These are phyloP conservation scores for Macropis europaea DNA, from an alignment of 2,888 invertebrate species.

Conservation along the genomic window DNA sequence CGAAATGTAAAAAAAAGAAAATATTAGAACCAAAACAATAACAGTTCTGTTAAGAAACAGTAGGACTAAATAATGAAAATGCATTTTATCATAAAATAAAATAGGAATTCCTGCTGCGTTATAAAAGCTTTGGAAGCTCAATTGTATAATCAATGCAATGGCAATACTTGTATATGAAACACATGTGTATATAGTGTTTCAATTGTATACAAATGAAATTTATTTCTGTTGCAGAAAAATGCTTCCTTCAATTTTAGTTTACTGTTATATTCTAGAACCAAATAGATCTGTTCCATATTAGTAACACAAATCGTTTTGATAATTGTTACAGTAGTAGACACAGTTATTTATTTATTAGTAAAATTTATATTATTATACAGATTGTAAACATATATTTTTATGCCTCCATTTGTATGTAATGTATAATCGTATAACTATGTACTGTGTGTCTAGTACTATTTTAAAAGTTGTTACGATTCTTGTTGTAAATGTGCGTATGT, in stretches of 20 bases:
- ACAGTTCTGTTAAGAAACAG: slow-evolving; percentile 10
- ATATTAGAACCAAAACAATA: slow-evolving; percentile 6
- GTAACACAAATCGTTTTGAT: slow-evolving; percentile 1
- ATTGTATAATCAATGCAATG: slow-evolving; percentile 1
- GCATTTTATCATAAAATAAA: slow-evolving; percentile 14
- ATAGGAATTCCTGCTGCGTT: slow-evolving; percentile 12
- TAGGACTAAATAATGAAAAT: slow-evolving; percentile 19
- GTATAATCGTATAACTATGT: slow-evolving; percentile 19
- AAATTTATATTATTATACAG: slow-evolving; percentile 12
- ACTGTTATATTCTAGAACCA: background rate
- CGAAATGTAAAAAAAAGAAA: slow-evolving; percentile 34
- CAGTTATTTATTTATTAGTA: slow-evolving; percentile 17
- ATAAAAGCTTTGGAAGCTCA: background rate
- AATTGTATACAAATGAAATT: slow-evolving; percentile 3
- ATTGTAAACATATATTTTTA: slow-evolving; percentile 31
- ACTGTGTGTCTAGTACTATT: slow-evolving; percentile 17
- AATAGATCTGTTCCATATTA: background rate
- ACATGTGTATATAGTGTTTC: background rate
- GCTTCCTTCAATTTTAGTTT: slow-evolving; percentile 21
- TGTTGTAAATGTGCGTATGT: slow-evolving; percentile 33
- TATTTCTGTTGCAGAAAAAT: background rate
- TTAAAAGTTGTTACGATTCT: slow-evolving; percentile 6
- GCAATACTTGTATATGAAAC: slow-evolving; percentile 12
- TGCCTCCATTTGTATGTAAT: slow-evolving; percentile 34
- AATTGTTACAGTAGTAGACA: background rate